A percentile compares a stretch with the other conserved stretches of the same genome.
phyloP scores from a whole-genome alignment of 2,797 vertebrate species.

The Rhadinocentrus ornatus region DNA sequence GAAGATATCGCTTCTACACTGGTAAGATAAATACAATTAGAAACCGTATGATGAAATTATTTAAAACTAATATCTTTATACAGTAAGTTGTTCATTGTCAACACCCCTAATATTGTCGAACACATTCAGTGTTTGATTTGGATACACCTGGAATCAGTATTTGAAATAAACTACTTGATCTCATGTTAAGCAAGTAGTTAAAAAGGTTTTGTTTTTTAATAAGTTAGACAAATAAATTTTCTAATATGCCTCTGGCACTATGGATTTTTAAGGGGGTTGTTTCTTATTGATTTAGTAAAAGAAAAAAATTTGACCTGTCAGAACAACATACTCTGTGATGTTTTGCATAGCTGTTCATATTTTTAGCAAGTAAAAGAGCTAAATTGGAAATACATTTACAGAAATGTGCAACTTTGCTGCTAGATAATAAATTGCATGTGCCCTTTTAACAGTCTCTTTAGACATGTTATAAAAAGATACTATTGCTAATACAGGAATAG shows the following conservation, averaged over 20 bases:
- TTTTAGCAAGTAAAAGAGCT: background rate
- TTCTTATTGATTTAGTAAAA: too few species aligned
- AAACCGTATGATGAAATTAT: background rate
- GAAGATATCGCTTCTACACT: conserved; percentile 98
- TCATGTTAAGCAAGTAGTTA: too few species aligned
- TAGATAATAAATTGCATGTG: background rate
- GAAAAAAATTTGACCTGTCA: too few species aligned
- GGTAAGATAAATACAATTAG: conserved; percentile 80
- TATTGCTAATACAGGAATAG: background rate
- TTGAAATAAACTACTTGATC: too few species aligned
- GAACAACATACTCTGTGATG: background rate
- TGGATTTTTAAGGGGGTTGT: too few species aligned
- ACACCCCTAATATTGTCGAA: background rate
- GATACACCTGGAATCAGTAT: too few species aligned
- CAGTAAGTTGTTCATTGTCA: background rate
- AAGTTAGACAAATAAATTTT: background rate
- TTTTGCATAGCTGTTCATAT: background rate
- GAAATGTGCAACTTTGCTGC: background rate
- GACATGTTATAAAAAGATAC: background rate
- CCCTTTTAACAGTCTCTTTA: too few species aligned
- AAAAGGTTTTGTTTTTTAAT: too few species aligned
- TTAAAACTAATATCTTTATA: background rate
- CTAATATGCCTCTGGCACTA: background rate
- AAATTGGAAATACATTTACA: background rate
- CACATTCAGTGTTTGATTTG: background rate